Evolutionary conservation across 2,113 vertebrate genomes (phyloP).

Genomic region (Cricetomys ansorgei): DNA sequence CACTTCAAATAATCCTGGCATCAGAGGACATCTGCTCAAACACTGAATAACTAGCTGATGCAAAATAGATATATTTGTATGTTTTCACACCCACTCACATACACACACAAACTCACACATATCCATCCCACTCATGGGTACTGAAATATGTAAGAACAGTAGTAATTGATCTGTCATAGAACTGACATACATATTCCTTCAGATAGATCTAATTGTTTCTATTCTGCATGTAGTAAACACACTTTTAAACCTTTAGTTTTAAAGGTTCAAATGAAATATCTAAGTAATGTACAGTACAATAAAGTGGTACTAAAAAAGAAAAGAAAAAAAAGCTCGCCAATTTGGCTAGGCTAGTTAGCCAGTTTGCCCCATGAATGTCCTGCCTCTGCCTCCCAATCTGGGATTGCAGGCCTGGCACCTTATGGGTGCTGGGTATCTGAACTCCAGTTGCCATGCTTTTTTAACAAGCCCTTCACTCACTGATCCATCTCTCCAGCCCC

Average conservation of each 20-base stretch:
- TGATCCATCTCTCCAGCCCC: not conserved
- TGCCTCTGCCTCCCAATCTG: not conserved
- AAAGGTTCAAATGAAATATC: slow-evolving; percentile 26
- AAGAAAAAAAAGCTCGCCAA: not conserved
- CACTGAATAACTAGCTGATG: not conserved
- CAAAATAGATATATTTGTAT: not conserved
- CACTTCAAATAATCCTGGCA: not conserved
- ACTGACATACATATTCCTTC: not conserved
- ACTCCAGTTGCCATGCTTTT: not conserved
- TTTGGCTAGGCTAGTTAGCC: not conserved
- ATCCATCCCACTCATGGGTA: not conserved
- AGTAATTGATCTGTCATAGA: not conserved
- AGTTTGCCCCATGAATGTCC: not conserved
- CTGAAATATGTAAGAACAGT: slow-evolving; percentile 26
- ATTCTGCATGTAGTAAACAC: not conserved
- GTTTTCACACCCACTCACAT: not conserved
- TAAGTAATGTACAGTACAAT: not conserved
- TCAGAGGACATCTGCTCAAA: slow-evolving; percentile 28
- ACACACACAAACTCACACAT: too few relatives aligned
- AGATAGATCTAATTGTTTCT: not conserved
- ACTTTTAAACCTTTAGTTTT: slow-evolving; percentile 6
- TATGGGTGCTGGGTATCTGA: not conserved
- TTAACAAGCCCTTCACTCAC: not conserved
- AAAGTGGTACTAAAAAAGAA: not conserved
- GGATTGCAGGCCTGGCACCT: not conserved